A percentile compares a stretch with the other conserved stretches of the same genome.
These are phyloP conservation scores for Egretta garzetta DNA, from an alignment of 2,113 vertebrate species.

Conservation along the genomic window DNA sequence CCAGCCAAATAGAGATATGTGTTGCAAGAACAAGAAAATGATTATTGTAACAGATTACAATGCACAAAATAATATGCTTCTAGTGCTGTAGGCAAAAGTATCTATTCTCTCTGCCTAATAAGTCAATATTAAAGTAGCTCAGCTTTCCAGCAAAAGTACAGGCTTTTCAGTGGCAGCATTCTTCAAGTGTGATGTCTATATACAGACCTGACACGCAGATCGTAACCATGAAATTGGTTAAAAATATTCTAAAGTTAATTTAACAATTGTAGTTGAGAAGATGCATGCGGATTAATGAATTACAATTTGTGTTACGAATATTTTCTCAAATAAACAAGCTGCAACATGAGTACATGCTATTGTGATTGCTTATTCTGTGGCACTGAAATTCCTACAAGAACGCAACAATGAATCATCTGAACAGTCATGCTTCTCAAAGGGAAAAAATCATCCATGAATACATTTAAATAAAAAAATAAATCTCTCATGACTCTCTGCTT, in stretches of 20 bases:
- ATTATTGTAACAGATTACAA: neutral
- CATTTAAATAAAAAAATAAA: neutral
- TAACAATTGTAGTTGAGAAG: neutral
- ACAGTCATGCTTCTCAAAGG: conserved; percentile 21
- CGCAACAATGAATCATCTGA: neutral
- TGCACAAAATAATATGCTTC: neutral
- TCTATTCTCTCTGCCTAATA: neutral
- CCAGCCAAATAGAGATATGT: neutral
- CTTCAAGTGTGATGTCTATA: neutral
- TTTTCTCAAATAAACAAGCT: neutral
- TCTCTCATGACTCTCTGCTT: neutral
- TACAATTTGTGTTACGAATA: neutral
- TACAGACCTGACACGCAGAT: neutral
- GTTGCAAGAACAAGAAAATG: neutral
- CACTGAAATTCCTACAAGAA: neutral
- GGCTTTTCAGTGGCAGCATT: neutral
- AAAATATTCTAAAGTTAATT: neutral
- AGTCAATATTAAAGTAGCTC: conserved; percentile 9
- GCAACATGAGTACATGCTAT: neutral
- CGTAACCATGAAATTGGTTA: neutral
- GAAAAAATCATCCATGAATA: neutral
- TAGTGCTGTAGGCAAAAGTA: neutral
- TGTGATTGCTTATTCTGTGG: neutral
- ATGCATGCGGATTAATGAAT: neutral
- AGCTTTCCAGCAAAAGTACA: neutral